Evolutionary conservation across 2,888 invertebrate species (phyloP).

Genomic region (Drosophila paranaensis): DNA sequence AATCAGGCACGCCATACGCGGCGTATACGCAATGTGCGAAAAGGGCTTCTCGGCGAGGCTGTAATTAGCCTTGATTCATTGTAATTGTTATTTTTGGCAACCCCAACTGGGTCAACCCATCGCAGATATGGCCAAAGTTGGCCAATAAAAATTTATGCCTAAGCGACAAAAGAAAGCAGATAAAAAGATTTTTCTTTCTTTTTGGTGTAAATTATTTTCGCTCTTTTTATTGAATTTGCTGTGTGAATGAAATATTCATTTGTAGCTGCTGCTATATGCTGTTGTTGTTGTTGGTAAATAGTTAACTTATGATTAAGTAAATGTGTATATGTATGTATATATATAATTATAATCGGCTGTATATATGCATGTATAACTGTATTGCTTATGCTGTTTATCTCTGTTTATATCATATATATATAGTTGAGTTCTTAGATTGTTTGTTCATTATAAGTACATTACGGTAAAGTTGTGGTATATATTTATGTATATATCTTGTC

Average conservation of each 20-base stretch:
- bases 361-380: conserved; percentile 48
- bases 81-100: conserved; percentile 39
- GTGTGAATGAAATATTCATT: conserved; percentile 57
- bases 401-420: background rate
- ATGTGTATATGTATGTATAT: conserved; percentile 32
- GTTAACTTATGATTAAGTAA: conserved; percentile 59
- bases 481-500: conserved; percentile 11
- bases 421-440: conserved; percentile 37
- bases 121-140: conserved; percentile 1
- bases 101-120: conserved; percentile 42
- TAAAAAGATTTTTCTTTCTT: background rate
- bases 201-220: conserved; percentile 74
- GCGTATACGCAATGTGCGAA: conserved; percentile 35
- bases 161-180: conserved; percentile 27
- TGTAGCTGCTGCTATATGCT: conserved; percentile 33
- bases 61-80: conserved; percentile 52
- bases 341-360: conserved; percentile 39
- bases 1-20: conserved; percentile 23
- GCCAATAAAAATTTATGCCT: conserved; percentile 27
- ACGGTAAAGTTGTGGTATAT: conserved; percentile 22
- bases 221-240: conserved; percentile 70
- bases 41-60: conserved; percentile 5
- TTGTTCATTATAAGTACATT: conserved; percentile 38
- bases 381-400: conserved; percentile 46
- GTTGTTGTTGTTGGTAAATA: conserved; percentile 60